These are phyloP conservation scores for Drosophila micromelanica DNA, from an alignment of 1,140 invertebrate species.

Conservation along the genomic window DNA sequence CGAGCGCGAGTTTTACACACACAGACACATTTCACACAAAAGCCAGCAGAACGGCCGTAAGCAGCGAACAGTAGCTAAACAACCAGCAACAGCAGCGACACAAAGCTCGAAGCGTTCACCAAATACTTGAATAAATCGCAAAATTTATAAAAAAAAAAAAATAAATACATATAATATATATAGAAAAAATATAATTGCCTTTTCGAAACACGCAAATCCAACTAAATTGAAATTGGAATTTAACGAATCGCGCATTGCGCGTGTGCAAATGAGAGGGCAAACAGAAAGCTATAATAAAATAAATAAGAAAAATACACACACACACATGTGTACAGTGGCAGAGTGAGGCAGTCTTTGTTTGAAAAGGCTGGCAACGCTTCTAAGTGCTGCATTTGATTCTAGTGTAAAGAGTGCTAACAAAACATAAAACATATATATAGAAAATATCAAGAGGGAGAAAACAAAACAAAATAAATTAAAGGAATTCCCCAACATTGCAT, in stretches of 20 bases:
- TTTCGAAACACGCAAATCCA: conserved; percentile 9
- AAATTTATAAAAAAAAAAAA: not conserved
- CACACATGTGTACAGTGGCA: not conserved
- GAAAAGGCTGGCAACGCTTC: conserved; percentile 41
- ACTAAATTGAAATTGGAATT: conserved; percentile 8
- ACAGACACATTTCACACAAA: conserved; percentile 30
- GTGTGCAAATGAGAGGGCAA: conserved; percentile 3
- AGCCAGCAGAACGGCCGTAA: conserved; percentile 34
- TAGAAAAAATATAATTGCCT: conserved; percentile 11
- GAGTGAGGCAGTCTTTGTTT: conserved; percentile 32
- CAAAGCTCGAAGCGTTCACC: conserved; percentile 24
- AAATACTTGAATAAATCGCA: conserved; percentile 24
- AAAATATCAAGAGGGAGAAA: not conserved
- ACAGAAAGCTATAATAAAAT: conserved; percentile 7
- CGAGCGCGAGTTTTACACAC: conserved; percentile 1
- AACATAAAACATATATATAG: conserved; percentile 5
- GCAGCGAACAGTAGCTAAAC: conserved; percentile 41
- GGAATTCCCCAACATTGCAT: not conserved
- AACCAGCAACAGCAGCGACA: conserved; percentile 41
- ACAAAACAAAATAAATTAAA: conserved; percentile 1
- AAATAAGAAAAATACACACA: conserved; percentile 23
- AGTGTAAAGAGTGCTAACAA: conserved; percentile 13
- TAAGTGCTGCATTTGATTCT: not conserved
- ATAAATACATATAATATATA: too few relatives aligned
- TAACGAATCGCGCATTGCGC: conserved; percentile 12